Evolutionary conservation across 2,888 invertebrate species (phyloP).

Genomic region (Aspidiotus destructor): DNA sequence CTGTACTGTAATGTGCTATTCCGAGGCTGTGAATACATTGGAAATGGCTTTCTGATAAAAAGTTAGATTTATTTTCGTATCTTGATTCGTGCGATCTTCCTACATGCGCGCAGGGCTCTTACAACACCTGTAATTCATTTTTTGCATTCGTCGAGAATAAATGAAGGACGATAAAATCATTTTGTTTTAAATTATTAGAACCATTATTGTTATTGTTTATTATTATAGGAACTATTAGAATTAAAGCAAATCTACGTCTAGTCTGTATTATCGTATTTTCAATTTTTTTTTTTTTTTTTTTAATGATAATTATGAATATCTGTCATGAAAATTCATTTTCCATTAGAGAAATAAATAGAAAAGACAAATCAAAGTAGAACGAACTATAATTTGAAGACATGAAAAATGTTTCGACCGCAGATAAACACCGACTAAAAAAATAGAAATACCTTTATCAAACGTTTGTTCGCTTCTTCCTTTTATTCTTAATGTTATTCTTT

Average conservation of each 20-base stretch:
- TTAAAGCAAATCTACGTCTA: constrained; percentile 2
- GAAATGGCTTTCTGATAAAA: too few relatives aligned
- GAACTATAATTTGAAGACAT: background rate
- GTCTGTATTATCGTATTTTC: background rate
- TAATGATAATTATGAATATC: background rate
- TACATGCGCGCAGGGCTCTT: too few relatives aligned
- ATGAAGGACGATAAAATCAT: background rate
- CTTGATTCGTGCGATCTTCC: too few relatives aligned
- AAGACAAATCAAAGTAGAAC: background rate
- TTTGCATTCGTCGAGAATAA: too few relatives aligned
- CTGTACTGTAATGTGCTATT: too few relatives aligned
- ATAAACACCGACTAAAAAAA: background rate
- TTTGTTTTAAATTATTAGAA: background rate
- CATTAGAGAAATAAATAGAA: background rate
- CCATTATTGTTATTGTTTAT: background rate
- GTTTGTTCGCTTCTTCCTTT: background rate
- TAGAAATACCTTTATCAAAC: background rate
- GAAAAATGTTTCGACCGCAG: background rate
- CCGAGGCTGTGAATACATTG: too few relatives aligned
- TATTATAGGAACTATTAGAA: background rate
- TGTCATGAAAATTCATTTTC: background rate
- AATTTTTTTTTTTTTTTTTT: background rate
- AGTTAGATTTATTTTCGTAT: too few relatives aligned
- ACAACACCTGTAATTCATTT: too few relatives aligned
- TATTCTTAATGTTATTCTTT: background rate